These are phyloP conservation scores for Erinaceus europaeus DNA, from an alignment of 2,113 vertebrate species.

Conservation along the genomic window DNA sequence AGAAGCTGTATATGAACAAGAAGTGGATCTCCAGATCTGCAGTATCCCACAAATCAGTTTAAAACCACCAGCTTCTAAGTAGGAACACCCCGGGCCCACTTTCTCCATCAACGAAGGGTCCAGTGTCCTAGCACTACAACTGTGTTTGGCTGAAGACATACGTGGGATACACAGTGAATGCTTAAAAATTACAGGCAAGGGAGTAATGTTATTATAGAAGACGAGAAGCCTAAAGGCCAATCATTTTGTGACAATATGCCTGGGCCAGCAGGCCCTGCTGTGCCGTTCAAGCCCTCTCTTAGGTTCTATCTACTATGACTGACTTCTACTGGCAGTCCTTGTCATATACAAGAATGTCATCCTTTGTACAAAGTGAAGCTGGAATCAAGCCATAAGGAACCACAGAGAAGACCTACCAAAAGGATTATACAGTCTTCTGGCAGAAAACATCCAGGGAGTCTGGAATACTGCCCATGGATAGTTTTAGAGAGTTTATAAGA, in stretches of 20 bases:
- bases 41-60: background rate
- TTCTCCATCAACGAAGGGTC: fast-evolving
- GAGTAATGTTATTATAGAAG: background rate
- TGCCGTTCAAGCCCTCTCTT: background rate
- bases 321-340: background rate
- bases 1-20: background rate
- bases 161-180: background rate
- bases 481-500: background rate
- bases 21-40: background rate
- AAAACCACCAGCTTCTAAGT: background rate
- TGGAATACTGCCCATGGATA: too few relatives aligned
- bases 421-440: background rate
- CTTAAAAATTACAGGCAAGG: background rate
- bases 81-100: background rate
- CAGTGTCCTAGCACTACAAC: background rate
- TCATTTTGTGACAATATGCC: background rate
- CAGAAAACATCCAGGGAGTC: background rate
- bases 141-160: background rate
- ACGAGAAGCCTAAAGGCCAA: background rate
- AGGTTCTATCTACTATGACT: background rate
- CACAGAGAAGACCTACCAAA: too few relatives aligned
- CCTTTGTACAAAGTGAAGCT: background rate
- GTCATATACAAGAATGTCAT: background rate
- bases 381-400: background rate
- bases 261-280: background rate